These are phyloP conservation scores for Coptodon bakossiorum DNA, from an alignment of 2,113 vertebrate genomes.

Conservation along the genomic window DNA sequence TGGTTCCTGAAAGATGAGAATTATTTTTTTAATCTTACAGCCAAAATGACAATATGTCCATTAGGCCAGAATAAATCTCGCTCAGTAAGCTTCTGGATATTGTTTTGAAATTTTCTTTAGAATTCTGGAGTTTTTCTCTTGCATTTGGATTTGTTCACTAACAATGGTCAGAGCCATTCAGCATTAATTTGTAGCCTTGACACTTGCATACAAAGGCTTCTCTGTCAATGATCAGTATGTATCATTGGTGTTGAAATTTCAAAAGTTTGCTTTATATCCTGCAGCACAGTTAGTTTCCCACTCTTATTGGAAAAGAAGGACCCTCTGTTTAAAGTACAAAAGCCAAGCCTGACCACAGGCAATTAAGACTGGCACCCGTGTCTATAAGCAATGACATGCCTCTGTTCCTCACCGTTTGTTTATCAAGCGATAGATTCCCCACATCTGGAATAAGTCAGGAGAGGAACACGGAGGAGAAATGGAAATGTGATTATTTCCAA, in stretches of 20 bases:
- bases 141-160: neutral
- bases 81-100: neutral
- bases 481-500: constrained; percentile 65
- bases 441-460: constrained; percentile 64
- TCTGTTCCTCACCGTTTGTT: constrained; percentile 40
- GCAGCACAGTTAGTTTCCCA: neutral
- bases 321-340: neutral
- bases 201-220: neutral
- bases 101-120: neutral
- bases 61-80: neutral
- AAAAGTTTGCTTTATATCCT: neutral
- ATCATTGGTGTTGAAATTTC: neutral
- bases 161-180: neutral
- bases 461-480: constrained; percentile 39
- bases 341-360: constrained; percentile 8
- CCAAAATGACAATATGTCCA: neutral
- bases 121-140: neutral
- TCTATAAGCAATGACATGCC: constrained; percentile 31
- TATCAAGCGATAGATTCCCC: constrained; percentile 10
- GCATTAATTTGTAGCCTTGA: neutral
- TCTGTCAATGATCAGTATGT: neutral
- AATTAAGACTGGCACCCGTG: constrained; percentile 31
- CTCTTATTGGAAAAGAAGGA: neutral
- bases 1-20: neutral
- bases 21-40: neutral